Evolutionary conservation across 2,888 invertebrate species (phyloP).

Genomic region (Caenorhabditis afra): DNA sequence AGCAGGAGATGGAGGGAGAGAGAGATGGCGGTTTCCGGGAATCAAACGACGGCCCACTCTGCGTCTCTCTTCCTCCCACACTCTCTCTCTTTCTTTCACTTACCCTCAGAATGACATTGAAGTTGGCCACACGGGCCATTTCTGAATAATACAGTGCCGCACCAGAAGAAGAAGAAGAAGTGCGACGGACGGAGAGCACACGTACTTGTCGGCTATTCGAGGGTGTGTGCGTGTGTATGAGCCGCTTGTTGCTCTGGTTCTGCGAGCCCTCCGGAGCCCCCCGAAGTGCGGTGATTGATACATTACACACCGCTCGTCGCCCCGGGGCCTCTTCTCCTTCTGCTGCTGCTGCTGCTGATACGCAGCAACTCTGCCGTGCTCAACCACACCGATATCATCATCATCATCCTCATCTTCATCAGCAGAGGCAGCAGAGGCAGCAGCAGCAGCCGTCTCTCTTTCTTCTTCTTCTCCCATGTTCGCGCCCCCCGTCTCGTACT

Average conservation of each 20-base stretch:
- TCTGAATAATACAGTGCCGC: constrained; percentile 19
- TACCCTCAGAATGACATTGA: constrained; percentile 48
- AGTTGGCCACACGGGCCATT: constrained; percentile 51
- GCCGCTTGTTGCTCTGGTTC: constrained; percentile 28
- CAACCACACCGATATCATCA: constrained; percentile 42
- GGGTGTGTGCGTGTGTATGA: constrained; percentile 38
- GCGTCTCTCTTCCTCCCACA: constrained; percentile 9
- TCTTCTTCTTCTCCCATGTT: constrained; percentile 11
- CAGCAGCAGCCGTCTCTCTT: constrained; percentile 15
- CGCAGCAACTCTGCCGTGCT: constrained; percentile 8
- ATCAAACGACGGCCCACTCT: constrained; percentile 21
- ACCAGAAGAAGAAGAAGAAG: constrained; percentile 7
- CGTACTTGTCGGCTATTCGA: constrained; percentile 49
- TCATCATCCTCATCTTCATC: constrained; percentile 29
- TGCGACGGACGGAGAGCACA: constrained; percentile 30
- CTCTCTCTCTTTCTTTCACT: constrained; percentile 1
- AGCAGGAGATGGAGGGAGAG: too few relatives aligned
- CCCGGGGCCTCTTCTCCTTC: constrained; percentile 8
- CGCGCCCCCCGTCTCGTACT: constrained; percentile 10
- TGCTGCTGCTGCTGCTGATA: constrained; percentile 51
- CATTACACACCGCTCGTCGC: constrained; percentile 51
- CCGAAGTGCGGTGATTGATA: constrained; percentile 60
- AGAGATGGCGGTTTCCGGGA: constrained; percentile 25
- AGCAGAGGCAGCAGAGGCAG: constrained; percentile 24
- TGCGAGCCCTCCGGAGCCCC: constrained; percentile 1